These are phyloP conservation scores for Drosophila willistoni DNA, from an alignment of 1,140 invertebrate species.

Conservation along the genomic window DNA sequence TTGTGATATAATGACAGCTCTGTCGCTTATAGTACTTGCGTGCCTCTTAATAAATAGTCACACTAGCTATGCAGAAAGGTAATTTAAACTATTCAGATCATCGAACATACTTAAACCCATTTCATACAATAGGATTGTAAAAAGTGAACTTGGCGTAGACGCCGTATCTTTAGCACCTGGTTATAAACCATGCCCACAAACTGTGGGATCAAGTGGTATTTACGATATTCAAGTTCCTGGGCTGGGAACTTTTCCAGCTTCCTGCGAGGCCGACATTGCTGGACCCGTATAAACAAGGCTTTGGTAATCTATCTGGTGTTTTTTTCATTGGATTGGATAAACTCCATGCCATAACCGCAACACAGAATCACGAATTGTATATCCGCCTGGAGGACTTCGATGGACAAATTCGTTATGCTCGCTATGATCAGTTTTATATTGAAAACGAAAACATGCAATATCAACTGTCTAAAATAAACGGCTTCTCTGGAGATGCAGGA, in stretches of 20 bases:
- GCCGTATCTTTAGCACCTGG: background rate
- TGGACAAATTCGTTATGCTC: background rate
- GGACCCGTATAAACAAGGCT: background rate
- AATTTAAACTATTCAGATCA: no score
- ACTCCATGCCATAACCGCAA: background rate
- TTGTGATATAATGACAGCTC: no score
- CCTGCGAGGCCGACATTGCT: background rate
- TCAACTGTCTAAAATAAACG: background rate
- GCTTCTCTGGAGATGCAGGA: background rate
- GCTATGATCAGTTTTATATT: slow-evolving; percentile 1
- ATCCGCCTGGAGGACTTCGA: background rate
- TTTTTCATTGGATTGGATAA: background rate
- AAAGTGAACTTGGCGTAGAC: background rate
- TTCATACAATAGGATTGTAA: no score
- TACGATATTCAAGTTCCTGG: background rate
- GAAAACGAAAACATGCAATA: slow-evolving; percentile 3
- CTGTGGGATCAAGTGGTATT: background rate
- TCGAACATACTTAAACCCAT: no score
- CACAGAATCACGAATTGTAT: slow-evolving; percentile 5
- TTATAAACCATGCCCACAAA: background rate
- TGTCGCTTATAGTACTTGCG: no score
- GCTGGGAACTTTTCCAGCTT: background rate
- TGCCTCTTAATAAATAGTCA: no score
- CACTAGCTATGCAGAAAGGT: no score
- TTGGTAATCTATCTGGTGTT: background rate